phyloP scores from a whole-genome alignment of 2,113 vertebrate genomes.

The Ginglymostoma cirratum region DNA sequence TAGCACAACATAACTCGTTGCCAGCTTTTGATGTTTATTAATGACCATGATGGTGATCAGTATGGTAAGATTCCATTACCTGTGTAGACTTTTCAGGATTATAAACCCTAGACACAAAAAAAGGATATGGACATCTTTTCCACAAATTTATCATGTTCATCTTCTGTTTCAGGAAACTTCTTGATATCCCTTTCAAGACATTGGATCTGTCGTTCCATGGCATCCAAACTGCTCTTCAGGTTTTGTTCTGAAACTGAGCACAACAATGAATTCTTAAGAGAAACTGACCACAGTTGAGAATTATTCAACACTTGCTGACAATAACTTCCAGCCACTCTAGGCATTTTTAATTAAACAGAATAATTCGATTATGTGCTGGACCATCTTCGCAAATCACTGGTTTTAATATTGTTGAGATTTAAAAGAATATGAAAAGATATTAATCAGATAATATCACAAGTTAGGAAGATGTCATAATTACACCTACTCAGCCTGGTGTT shows the following conservation, averaged over 20 bases:
- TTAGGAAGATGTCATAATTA: neutral
- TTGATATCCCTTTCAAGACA: constrained; percentile 77
- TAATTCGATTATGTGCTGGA: neutral
- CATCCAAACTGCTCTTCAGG: constrained; percentile 76
- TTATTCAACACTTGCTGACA: neutral
- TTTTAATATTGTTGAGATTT: neutral
- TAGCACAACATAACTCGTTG: neutral
- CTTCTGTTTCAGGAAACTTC: constrained; percentile 76
- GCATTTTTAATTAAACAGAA: neutral
- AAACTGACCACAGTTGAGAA: constrained; percentile 22
- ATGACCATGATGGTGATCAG: neutral
- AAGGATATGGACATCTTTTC: constrained; percentile 99
- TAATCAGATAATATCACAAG: neutral
- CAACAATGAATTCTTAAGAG: constrained; percentile 34
- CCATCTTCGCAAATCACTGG: neutral
- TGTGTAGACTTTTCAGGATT: neutral
- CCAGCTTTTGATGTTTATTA: neutral
- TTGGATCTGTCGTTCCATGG: constrained; percentile 81
- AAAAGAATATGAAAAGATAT: neutral
- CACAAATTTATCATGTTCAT: constrained; percentile 86
- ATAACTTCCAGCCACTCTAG: neutral
- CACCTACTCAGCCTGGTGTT: neutral
- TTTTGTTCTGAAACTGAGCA: constrained; percentile 83
- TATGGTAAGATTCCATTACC: neutral
- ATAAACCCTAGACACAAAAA: constrained; percentile 39